Evolutionary conservation across 2,797 vertebrate species (phyloP).

Genomic region (Peromyscus eremicus): DNA sequence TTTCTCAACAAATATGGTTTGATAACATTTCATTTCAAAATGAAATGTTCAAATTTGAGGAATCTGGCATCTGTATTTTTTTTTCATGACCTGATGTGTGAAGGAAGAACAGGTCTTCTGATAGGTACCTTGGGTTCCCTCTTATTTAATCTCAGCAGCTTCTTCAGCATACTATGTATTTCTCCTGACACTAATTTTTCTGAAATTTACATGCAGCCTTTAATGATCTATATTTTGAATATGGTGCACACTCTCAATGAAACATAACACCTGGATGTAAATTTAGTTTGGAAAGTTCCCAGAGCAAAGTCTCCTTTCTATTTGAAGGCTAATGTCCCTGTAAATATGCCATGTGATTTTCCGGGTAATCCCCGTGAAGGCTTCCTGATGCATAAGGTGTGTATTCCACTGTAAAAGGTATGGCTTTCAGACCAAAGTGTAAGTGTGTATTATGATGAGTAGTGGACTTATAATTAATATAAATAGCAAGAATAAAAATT

Average conservation of each 20-base stretch:
- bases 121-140: neutral
- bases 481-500: slow-evolving; percentile 8
- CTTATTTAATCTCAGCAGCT: neutral
- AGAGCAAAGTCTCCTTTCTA: accelerated
- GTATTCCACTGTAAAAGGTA: neutral
- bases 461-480: neutral
- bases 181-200: slow-evolving; percentile 39
- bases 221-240: neutral
- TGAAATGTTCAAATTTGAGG: slow-evolving; percentile 29
- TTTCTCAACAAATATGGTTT: slow-evolving; percentile 54
- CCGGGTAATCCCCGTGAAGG: neutral
- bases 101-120: neutral
- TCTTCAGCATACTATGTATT: neutral
- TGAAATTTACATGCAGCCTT: slow-evolving; percentile 24
- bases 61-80: neutral
- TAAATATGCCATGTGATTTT: neutral
- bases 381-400: neutral
- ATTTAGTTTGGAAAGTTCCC: neutral
- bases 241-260: neutral
- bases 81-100: neutral
- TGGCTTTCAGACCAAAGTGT: neutral
- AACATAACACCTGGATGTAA: neutral
- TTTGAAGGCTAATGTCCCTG: neutral
- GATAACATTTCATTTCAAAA: slow-evolving; percentile 25
- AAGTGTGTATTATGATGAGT: neutral